Evolutionary conservation across 2,888 invertebrate species (phyloP), one percentile per base, ranked within the genome.

Genomic region (Icerya purchasi): DNA sequence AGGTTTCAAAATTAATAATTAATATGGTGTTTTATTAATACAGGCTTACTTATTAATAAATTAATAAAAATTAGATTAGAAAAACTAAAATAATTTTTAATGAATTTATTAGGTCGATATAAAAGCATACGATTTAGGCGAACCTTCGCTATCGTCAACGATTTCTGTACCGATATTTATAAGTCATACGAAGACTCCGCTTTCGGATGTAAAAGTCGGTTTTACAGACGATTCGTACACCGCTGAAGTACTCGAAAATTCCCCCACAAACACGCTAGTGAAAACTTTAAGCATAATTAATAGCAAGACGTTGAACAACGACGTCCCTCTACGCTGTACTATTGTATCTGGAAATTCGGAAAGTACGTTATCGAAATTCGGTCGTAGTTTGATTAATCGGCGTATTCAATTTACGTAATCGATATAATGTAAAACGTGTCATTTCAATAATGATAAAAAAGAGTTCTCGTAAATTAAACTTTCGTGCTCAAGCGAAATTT

Each of bases 181-280:
- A 18, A 82, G 86, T 58, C 89, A 88, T 69, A 81, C 85, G 0
- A 82, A 86, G 1, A 80, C 81, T 0, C 81, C 83, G 3, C 78
- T 80, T 0, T 78, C 80, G 3, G 79, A 85, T 75, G 80, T 83
- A 3, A 87, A 87, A 1, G 75, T 92, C 24, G 85, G 91, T 1
- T 93, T 93, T 69, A 86, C 86, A 3, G 91, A 92, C 68, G 86
- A 85, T 55, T 77, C 83, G 0, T 92, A 90, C 69, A 84, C 83
- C 56, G 81, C 87, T 1, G 64, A 75, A 3, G 76, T 92, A 0
- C 80, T 82, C 0, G 93, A 93, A 71, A 83, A 87, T 70, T 78
- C 83, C 0, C 73, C 76, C 0, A 77, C 79, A 54, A 81, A 81
- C 19, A 78, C 81, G 1, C 70, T 82, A 19, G 76, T 89, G 10